Evolutionary conservation across 1,140 invertebrate species (phyloP).

Genomic region (Fragariocoptes setiger): DNA sequence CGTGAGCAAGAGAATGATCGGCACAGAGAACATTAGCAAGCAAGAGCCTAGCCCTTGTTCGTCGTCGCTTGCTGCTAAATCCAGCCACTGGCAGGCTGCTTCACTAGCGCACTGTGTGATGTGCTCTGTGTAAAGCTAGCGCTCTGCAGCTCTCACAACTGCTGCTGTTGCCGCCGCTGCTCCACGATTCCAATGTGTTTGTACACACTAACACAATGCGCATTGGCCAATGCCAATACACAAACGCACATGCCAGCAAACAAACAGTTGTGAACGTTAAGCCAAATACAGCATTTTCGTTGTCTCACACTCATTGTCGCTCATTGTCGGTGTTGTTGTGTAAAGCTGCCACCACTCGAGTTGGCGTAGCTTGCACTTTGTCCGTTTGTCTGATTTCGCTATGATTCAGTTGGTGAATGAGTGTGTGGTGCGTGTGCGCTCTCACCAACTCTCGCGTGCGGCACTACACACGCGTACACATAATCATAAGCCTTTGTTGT

Average conservation of each 20-base stretch:
- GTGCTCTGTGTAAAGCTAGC: background rate
- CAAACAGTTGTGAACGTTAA: background rate
- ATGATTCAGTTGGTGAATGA: too few relatives aligned
- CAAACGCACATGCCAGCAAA: background rate
- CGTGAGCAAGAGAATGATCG: background rate
- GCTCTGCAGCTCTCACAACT: background rate
- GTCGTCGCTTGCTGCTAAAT: background rate
- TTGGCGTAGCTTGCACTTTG: too few relatives aligned
- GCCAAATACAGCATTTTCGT: background rate
- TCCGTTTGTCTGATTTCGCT: too few relatives aligned
- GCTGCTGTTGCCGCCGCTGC: background rate
- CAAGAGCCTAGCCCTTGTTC: background rate
- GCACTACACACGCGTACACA: too few relatives aligned
- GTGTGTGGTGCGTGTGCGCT: too few relatives aligned
- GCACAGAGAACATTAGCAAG: background rate
- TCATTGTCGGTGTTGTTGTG: background rate
- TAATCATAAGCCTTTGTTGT: too few relatives aligned
- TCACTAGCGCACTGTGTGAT: too few relatives aligned
- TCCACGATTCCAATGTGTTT: background rate
- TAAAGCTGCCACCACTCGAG: too few relatives aligned
- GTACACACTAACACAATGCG: background rate
- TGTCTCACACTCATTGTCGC: background rate
- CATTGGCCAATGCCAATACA: background rate
- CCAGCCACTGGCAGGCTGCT: too few relatives aligned
- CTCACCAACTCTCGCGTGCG: too few relatives aligned